These are phyloP conservation scores for Tetrax tetrax DNA, from an alignment of 2,113 vertebrate species.

Conservation along the genomic window DNA sequence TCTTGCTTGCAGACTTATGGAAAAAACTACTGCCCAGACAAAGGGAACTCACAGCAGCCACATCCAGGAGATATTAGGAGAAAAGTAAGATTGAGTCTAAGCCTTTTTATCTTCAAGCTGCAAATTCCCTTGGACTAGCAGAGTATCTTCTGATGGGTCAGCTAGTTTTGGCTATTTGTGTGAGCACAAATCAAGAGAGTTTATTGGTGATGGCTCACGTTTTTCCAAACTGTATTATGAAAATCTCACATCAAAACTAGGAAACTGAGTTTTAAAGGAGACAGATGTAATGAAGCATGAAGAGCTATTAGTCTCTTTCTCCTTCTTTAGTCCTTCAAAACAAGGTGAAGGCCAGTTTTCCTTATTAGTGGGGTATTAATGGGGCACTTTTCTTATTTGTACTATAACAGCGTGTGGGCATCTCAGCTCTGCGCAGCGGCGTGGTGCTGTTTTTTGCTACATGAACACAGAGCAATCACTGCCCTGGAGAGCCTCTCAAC, in stretches of 20 bases:
- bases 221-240: not conserved
- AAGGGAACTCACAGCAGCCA: not conserved
- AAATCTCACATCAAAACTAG: not conserved
- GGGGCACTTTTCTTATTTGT: not conserved
- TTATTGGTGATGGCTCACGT: not conserved
- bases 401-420: rapidly evolving
- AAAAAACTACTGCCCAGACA: conserved; percentile 21
- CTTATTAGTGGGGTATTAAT: not conserved
- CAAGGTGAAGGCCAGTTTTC: not conserved
- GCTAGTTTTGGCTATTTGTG: not conserved
- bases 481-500: not conserved
- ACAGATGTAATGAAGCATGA: not conserved
- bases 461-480: not conserved
- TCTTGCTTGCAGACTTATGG: not conserved
- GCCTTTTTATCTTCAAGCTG: not conserved
- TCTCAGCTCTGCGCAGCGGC: not conserved
- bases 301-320: not conserved
- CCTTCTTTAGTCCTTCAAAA: not conserved
- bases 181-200: not conserved
- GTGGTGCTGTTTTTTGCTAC: rapidly evolving
- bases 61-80: not conserved
- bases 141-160: not conserved
- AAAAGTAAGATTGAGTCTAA: not conserved
- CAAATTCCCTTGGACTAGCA: not conserved
- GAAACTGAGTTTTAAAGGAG: not conserved